Evolutionary conservation across 2,797 vertebrate genomes (phyloP).

Genomic region (Coregonus suidteri): DNA sequence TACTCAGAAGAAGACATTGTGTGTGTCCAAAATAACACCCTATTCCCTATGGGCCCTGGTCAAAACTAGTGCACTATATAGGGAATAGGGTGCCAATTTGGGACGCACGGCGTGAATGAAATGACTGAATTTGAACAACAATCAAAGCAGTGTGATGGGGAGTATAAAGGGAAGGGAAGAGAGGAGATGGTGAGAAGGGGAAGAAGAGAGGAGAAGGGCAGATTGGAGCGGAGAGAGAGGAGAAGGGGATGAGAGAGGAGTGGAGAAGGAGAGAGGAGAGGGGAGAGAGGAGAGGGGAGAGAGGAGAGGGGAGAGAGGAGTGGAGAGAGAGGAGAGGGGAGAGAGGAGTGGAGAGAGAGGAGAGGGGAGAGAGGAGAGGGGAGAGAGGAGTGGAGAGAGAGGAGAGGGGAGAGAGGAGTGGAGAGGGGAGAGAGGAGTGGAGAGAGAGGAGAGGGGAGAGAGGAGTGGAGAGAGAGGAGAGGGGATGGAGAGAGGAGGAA

Average conservation of each 20-base stretch:
- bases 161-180: not conserved
- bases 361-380: no score
- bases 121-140: not conserved
- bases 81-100: not conserved
- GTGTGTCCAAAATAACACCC: not conserved
- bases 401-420: constrained; percentile 26
- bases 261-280: no score
- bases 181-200: not conserved
- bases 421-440: constrained; percentile 6
- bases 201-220: constrained; percentile 37
- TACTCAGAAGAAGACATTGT: not conserved
- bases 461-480: not conserved
- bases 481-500: constrained; percentile 28
- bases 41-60: not conserved
- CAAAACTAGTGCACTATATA: not conserved
- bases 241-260: not conserved
- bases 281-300: no score
- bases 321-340: no score
- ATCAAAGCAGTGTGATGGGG: not conserved
- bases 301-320: no score
- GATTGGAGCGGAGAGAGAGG: constrained; percentile 14
- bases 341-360: no score
- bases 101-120: not conserved
- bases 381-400: not conserved
- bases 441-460: not conserved